Evolutionary conservation across 2,888 invertebrate species (phyloP).

Genomic region (Nasonovia ribisnigri): DNA sequence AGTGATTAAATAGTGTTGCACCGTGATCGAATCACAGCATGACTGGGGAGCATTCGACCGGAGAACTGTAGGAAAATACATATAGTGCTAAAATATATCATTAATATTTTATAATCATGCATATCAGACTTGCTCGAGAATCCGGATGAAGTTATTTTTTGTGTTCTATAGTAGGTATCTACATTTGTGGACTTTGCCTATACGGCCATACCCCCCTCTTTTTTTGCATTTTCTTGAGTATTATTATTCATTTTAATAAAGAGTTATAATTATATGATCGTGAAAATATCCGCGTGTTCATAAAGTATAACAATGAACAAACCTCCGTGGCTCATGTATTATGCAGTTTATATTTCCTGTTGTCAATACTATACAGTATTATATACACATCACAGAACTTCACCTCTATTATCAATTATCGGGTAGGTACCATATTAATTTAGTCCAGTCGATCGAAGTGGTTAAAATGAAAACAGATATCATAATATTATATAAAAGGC

Average conservation of each 20-base stretch:
- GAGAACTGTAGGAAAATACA: not conserved
- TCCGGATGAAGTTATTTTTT: not conserved
- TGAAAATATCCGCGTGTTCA: not conserved
- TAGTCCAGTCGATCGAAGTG: not conserved
- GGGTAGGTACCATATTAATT: not conserved
- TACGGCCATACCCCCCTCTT: not conserved
- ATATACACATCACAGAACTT: not conserved
- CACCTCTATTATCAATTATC: no score
- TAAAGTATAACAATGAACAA: not conserved
- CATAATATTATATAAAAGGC: not conserved
- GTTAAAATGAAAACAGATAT: not conserved
- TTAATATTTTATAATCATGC: not conserved
- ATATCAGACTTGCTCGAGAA: not conserved
- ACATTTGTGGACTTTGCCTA: not conserved
- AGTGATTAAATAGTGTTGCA: conserved; percentile 11
- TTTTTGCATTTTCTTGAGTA: not conserved
- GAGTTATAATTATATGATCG: no score
- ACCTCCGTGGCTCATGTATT: not conserved
- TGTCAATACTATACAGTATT: not conserved
- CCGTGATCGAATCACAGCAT: not conserved
- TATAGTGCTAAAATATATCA: no score
- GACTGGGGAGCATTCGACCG: no score
- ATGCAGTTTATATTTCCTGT: not conserved
- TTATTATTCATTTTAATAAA: not conserved
- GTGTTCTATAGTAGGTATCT: not conserved